These are phyloP conservation scores for Gadopsis marmoratus DNA, from an alignment of 2,797 vertebrate species.

Conservation along the genomic window DNA sequence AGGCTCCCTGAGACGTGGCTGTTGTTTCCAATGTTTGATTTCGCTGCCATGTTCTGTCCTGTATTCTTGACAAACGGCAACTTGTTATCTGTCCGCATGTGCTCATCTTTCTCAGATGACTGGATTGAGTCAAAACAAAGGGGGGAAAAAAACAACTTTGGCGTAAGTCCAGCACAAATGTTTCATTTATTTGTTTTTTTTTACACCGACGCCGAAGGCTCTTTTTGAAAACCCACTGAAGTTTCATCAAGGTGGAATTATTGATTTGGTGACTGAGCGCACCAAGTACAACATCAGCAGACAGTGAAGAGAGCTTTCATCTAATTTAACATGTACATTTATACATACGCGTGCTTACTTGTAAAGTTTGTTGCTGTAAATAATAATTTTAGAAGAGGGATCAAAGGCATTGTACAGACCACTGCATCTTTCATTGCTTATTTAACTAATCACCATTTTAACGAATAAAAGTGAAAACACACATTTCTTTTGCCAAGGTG, in stretches of 20 bases:
- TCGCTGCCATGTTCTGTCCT: slow-evolving; percentile 11
- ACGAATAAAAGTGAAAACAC: neutral
- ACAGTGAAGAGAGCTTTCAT: neutral
- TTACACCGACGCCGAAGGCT: neutral
- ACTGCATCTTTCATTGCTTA: neutral
- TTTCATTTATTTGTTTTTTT: neutral
- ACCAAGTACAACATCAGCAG: neutral
- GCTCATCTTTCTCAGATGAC: slow-evolving; percentile 24
- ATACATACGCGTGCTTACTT: neutral
- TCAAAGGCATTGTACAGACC: slow-evolving; percentile 17
- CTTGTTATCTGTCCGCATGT: slow-evolving; percentile 32
- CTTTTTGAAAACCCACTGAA: slow-evolving; percentile 10
- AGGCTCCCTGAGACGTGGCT: slow-evolving; percentile 30
- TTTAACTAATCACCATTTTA: neutral
- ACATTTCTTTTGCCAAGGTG: neutral
- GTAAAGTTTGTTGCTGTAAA: slow-evolving; percentile 34
- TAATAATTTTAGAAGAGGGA: slow-evolving; percentile 17
- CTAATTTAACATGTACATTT: neutral
- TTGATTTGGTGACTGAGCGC: slow-evolving; percentile 7
- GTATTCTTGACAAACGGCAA: slow-evolving; percentile 27
- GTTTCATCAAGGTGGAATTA: slow-evolving; percentile 15
- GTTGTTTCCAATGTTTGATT: slow-evolving; percentile 28
- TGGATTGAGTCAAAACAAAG: neutral
- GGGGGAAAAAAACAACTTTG: neutral
- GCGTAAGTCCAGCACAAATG: neutral